Conservation (phyloP, 1,140 invertebrate genomes). For the Periplaneta americana region DNA sequence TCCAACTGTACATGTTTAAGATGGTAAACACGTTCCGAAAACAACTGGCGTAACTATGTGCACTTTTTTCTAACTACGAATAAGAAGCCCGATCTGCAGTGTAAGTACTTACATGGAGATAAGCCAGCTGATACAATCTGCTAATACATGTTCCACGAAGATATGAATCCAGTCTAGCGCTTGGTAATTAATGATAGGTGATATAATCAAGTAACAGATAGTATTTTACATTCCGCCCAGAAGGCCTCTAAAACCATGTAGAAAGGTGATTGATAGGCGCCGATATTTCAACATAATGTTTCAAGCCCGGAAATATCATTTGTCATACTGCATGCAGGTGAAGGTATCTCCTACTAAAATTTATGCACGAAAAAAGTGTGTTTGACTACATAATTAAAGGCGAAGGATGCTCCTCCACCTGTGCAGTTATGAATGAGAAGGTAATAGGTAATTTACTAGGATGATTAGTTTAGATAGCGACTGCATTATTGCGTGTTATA, state of each 20-base stretch:
- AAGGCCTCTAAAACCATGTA: background rate
- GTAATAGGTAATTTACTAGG: too few species aligned
- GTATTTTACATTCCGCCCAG: background rate
- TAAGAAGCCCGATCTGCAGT: too few species aligned
- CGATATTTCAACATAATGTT: background rate
- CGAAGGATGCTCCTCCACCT: background rate
- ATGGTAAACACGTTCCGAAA: too few species aligned
- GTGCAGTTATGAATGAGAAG: background rate
- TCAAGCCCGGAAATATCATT: background rate
- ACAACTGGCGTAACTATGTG: too few species aligned
- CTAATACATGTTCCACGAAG: background rate
- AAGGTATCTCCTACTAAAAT: background rate
- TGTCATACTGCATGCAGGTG: background rate
- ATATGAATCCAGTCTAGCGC: background rate
- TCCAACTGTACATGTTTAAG: too few species aligned
- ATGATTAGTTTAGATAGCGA: too few species aligned
- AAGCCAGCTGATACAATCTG: background rate
- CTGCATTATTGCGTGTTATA: too few species aligned
- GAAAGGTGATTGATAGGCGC: background rate
- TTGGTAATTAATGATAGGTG: background rate
- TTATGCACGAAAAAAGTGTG: background rate
- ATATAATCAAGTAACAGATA: background rate
- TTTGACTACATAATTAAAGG: background rate
- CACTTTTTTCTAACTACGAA: too few species aligned
- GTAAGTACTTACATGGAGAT: too few species aligned